Base-by-base conservation (phyloP, 2,113 vertebrate species). In the Geococcyx californianus region DNA sequence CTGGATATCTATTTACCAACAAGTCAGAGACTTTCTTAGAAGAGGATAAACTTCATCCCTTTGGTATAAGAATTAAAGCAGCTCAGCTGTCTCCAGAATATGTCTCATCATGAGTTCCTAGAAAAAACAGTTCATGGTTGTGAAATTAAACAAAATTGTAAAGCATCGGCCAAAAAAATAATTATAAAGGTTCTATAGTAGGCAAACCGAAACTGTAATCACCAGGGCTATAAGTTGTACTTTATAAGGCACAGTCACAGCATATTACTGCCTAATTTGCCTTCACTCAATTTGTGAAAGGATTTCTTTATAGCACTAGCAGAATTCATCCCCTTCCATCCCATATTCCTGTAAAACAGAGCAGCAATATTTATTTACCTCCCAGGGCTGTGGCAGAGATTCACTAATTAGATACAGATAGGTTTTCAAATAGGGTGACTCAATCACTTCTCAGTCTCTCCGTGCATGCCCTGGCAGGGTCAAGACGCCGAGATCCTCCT, bases 291-390 rank as follows among this genome's bases (percentile, higher is more conserved):
- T 29, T 85, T 31, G 36, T 62, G 36, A 82, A 84, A 91, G 17
- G 14, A 77, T 72, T 82, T 79, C 78, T 85, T 44, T 33, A 45
- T 63, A 84, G 19, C 17, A 44, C 8, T 29, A 58, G 40, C 13
- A 89, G 62, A 87, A 69, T 55, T 89, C 6, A 5, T 28, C 91
- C 29, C 11, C 47, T 73, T 84, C 54, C 34, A 64, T 31, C 26
- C 33, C 34, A 74, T 34, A 76, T 89, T 95, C 62, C 62, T 87
- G 28, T 69, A 95, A 92, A 95, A 87, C 20, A 84, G 70, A 56
- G 62, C 25, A 26, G 24, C 26, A 21, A 51, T 51, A 67, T 36
- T 58, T 87, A 52, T 5, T 28, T 26, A 79, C 6, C 42, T 84
- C 49, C 28, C 36, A 66, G 23, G 44, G 16, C 42, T 60, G 24